A percentile compares a stretch with the other conserved stretches of the same genome.
These are phyloP conservation scores for Chymomyza procnemis DNA, from an alignment of 2,888 invertebrate genomes.

Conservation along the genomic window DNA sequence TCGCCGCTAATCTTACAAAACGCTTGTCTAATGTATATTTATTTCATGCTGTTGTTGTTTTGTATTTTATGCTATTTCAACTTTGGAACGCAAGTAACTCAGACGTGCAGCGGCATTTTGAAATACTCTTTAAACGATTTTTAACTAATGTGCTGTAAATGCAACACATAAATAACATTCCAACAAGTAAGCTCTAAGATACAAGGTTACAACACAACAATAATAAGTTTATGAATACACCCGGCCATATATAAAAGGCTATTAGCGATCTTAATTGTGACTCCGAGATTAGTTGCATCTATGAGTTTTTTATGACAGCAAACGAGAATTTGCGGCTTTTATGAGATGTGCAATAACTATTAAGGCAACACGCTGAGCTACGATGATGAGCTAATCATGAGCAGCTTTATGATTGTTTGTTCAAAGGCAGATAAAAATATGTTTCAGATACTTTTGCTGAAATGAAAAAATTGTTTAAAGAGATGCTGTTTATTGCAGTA, in stretches of 20 bases:
- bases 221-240: neutral
- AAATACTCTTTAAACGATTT: neutral
- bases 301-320: neutral
- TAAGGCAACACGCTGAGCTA: neutral
- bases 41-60: neutral
- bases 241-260: neutral
- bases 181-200: neutral
- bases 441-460: too few species aligned
- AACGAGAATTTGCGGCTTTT: neutral
- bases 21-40: neutral
- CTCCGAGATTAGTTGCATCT: neutral
- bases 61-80: neutral
- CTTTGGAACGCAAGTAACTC: neutral
- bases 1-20: constrained; percentile 1
- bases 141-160: neutral
- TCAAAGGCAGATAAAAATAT: too few species aligned
- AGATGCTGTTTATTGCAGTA: too few species aligned
- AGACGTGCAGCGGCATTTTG: neutral
- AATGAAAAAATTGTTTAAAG: too few species aligned
- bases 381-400: neutral
- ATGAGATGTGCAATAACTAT: neutral
- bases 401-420: neutral
- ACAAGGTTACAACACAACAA: neutral
- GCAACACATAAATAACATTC: neutral
- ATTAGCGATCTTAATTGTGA: neutral